Conservation (phyloP, 1,140 invertebrate species). For the Venturia canescens region DNA sequence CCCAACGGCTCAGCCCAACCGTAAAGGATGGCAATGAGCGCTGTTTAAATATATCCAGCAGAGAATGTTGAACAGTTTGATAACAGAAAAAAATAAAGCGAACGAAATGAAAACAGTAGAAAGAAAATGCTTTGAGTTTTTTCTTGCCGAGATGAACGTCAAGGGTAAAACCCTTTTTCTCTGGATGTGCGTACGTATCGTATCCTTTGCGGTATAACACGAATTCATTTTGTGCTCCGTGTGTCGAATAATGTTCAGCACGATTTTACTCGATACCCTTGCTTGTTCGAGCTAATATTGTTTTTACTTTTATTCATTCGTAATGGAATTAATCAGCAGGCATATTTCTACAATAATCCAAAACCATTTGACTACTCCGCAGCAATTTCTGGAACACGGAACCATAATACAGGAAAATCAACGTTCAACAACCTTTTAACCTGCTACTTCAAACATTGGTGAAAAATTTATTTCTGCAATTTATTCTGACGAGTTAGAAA, state of each 20-base stretch:
- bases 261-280: neutral
- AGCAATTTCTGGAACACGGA: no score
- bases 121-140: constrained; percentile 26
- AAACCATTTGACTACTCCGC: no score
- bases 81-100: constrained; percentile 65
- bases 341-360: no score
- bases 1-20: constrained; percentile 61
- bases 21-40: constrained; percentile 56
- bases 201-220: neutral
- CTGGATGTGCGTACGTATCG: neutral
- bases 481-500: no score
- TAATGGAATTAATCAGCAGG: neutral
- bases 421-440: no score
- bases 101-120: constrained; percentile 17
- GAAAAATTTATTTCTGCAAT: no score
- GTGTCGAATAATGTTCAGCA: constrained; percentile 8
- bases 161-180: neutral
- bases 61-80: constrained; percentile 68
- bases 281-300: neutral
- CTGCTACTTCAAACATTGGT: no score
- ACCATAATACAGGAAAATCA: no score
- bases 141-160: neutral
- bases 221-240: neutral
- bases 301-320: neutral
- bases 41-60: constrained; percentile 69